A percentile compares a stretch with the other conserved stretches of the same genome.
Evolutionary conservation across 2,888 invertebrate species (phyloP).

Genomic region (Andrena praecox): DNA sequence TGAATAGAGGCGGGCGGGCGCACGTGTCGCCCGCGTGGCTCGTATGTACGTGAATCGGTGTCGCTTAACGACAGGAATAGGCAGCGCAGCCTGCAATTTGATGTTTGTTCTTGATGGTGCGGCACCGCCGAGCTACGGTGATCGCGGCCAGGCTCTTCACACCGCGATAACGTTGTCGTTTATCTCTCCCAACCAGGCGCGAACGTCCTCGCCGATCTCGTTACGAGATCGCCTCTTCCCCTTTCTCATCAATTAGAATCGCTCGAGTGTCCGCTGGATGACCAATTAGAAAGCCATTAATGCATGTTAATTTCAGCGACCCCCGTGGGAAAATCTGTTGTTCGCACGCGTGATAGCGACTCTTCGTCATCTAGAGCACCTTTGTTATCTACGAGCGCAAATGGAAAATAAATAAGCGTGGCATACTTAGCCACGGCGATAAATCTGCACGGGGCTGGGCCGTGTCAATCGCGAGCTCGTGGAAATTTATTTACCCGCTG

Average conservation of each 20-base stretch:
- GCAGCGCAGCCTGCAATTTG: slow-evolving; percentile 50
- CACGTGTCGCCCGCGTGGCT: slow-evolving; percentile 31
- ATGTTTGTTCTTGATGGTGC: slow-evolving; percentile 31
- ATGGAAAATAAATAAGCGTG: no score
- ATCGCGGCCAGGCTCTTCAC: slow-evolving; percentile 7
- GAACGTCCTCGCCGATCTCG: background rate
- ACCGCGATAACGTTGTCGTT: slow-evolving; percentile 10
- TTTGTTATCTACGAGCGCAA: no score
- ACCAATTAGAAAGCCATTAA: no score
- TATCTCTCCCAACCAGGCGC: background rate
- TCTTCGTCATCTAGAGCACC: no score
- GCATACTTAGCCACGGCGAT: background rate
- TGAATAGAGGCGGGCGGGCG: background rate
- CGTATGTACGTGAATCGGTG: slow-evolving; percentile 36
- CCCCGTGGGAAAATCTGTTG: no score
- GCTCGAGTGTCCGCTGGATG: no score
- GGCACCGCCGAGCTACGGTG: slow-evolving; percentile 5
- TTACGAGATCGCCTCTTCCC: background rate
- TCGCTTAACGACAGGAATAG: slow-evolving; percentile 50
- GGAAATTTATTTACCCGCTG: background rate
- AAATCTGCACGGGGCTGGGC: background rate
- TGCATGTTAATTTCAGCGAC: no score
- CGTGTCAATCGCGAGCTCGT: background rate
- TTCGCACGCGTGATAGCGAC: no score
- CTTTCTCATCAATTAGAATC: no score